These are phyloP conservation scores for Sebastolobus alascanus DNA, from an alignment of 2,797 vertebrate species.

Conservation along the genomic window DNA sequence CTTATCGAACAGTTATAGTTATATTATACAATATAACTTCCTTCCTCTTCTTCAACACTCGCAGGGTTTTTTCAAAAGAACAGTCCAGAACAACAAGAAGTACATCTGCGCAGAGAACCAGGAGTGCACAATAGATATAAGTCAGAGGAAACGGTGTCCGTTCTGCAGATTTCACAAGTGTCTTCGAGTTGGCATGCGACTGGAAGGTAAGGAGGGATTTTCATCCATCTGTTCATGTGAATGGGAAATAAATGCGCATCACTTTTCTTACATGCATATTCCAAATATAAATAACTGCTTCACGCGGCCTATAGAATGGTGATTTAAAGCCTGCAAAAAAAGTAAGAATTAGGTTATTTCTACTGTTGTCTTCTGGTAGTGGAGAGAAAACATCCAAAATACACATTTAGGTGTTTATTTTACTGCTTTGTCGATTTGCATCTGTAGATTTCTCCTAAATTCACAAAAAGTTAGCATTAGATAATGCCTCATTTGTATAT, in stretches of 20 bases:
- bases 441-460: no score
- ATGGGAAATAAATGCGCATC: no score
- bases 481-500: no score
- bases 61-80: slow-evolving; percentile 96
- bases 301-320: rapidly evolving
- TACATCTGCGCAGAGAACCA: slow-evolving; percentile 93
- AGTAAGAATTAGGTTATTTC: rapidly evolving
- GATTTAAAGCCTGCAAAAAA: no score
- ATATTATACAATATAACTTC: background rate
- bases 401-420: no score
- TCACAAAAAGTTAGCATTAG: no score
- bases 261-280: no score
- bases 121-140: slow-evolving; percentile 92
- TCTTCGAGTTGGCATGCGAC: slow-evolving; percentile 92
- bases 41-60: background rate
- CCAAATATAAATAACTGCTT: no score
- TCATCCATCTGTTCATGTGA: background rate
- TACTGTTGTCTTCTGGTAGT: no score
- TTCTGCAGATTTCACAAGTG: slow-evolving; percentile 97
- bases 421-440: no score
- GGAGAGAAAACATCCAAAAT: no score
- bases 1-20: background rate
- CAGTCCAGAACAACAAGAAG: slow-evolving; percentile 95
- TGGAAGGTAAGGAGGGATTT: slow-evolving; percentile 88
- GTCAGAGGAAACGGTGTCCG: slow-evolving; percentile 91